Evolutionary conservation across 2,797 vertebrate genomes (phyloP), one percentile per base, ranked within the genome.

Genomic region (Dromococcyx pavoninus): DNA sequence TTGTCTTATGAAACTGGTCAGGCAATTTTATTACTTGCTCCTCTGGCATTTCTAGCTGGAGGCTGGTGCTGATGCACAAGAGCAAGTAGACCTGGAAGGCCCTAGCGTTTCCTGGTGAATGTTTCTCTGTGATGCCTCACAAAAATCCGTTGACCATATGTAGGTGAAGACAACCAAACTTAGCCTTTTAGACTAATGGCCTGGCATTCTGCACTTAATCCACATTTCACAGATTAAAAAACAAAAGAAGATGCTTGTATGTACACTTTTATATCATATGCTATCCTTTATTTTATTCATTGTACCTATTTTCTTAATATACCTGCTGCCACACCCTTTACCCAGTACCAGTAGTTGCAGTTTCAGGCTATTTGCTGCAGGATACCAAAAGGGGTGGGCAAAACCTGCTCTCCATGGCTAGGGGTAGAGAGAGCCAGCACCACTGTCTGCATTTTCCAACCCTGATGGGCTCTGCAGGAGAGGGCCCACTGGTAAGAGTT

Each of bases 251-350:
- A 96, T 96, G 97, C 97, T 98, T 98, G 96, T 97, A 97, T 98
- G 97, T 98, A 97, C 97, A 96, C 82, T 23, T n/a, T 91, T 98
- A 97, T 98, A 98, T 96, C 96, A 93, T 97, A 97, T 97, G 95
- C 95, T 96, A 97, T 86, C 80, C 95, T 98, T 97, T 98, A 97
- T 97, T 97, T 97, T 98, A 98, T 95, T 96, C 95, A 94, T 97
- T 91, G 95, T 97, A 96, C 94, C 96, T 97, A 89, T 98, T 97
- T 98, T 97, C 95, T 96, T 97, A 97, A 97, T 95, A 72, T 96
- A 96, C 83, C 91, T 95, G 92, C 96, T 97, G 91, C 91, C 97
- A 97, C 27, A 9, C 86, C 84, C 96, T 89, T 88, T 95, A 94
- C 67, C 51, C 86, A 73, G 48, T 82, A 83, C 72, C 80, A 89